Evolutionary conservation across 2,888 invertebrate species (phyloP).

Genomic region (Myopa testacea): DNA sequence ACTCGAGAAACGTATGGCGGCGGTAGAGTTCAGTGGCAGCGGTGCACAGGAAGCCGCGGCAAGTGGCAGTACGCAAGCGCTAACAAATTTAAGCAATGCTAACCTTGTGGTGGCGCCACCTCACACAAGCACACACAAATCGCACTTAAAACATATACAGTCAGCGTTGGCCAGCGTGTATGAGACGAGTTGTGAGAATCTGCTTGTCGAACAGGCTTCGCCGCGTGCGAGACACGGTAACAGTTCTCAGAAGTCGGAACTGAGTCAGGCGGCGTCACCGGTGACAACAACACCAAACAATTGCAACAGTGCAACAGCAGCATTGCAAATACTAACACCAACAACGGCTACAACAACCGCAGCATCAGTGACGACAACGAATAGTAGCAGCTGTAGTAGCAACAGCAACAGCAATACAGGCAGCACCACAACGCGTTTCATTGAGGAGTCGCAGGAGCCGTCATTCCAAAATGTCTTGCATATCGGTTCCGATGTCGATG

Average conservation of each 20-base stretch:
- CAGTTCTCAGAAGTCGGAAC: neutral
- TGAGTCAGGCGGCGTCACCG: neutral
- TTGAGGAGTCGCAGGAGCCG: conserved; percentile 11
- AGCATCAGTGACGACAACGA: conserved; percentile 40
- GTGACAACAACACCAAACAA: conserved; percentile 21
- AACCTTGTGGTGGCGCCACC: neutral
- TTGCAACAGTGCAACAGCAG: conserved; percentile 29
- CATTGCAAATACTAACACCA: conserved; percentile 28
- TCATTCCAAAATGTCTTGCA: conserved; percentile 53
- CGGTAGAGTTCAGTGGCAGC: conserved; percentile 24
- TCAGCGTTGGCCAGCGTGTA: conserved; percentile 68
- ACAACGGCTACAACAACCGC: conserved; percentile 42
- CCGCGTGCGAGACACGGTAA: conserved; percentile 5
- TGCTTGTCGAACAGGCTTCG: conserved; percentile 56
- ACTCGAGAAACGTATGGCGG: conserved; percentile 37
- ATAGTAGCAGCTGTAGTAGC: conserved; percentile 41
- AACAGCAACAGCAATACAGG: conserved; percentile 34
- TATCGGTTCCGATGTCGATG: conserved; percentile 52
- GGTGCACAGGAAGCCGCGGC: conserved; percentile 20
- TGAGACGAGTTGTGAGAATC: conserved; percentile 69
- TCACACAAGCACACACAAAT: conserved; percentile 18
- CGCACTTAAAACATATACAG: conserved; percentile 37
- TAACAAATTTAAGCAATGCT: neutral
- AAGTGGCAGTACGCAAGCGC: neutral
- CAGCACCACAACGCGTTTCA: conserved; percentile 31